Conservation (phyloP, 2,113 vertebrate genomes). For the Callaeas wilsoni region DNA sequence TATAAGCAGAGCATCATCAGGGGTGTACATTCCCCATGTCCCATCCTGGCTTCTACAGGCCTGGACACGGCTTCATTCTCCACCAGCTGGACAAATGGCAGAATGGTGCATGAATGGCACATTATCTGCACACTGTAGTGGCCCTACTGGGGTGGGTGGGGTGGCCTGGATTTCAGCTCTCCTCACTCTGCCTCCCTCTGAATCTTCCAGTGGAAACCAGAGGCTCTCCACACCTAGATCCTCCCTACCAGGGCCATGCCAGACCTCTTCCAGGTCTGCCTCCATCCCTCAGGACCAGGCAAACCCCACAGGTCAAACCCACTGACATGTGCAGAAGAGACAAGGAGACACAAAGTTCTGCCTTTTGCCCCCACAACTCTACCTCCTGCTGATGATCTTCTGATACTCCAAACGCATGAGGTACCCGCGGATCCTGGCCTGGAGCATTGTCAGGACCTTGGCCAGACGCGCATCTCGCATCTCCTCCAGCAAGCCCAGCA, state of each 20-base stretch:
- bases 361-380: not conserved
- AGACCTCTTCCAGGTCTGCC: not conserved
- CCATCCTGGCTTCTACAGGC: not conserved
- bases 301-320: not conserved
- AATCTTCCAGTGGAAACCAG: not conserved
- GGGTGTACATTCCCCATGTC: not conserved
- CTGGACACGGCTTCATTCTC: not conserved
- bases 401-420: slow-evolving; percentile 84
- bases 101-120: not conserved
- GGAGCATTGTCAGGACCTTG: slow-evolving; percentile 87
- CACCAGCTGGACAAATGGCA: not conserved
- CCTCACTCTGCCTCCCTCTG: not conserved
- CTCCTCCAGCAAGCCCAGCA: slow-evolving; percentile 87
- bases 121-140: not conserved
- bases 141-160: not conserved
- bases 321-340: fast-evolving
- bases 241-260: not conserved
- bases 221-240: not conserved
- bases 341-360: not conserved
- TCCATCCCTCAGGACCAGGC: not conserved
- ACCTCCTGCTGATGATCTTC: slow-evolving; percentile 81
- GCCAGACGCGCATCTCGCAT: slow-evolving; percentile 88
- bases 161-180: not conserved
- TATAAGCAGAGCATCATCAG: not conserved
- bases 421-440: slow-evolving; percentile 82